Base-by-base conservation (phyloP, 92 coral and sea anemone genomes). In the Anthopleura xanthogrammica region DNA sequence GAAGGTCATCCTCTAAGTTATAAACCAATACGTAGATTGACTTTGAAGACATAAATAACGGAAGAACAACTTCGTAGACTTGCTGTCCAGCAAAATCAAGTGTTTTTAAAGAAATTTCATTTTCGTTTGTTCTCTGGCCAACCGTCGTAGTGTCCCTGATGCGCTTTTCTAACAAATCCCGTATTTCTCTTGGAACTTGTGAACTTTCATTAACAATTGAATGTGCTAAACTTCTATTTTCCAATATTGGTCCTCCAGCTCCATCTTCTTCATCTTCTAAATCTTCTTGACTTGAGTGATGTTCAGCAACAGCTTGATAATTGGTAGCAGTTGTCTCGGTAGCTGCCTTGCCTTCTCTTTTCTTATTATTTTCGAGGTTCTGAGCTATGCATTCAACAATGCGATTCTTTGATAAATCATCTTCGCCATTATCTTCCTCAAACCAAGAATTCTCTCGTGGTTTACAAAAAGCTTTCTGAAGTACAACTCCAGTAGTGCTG, bases 81-180 rank as follows among this genome's bases (percentile, higher is more conserved):
- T 89, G 86, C 77, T 92, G 94, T 4, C 96, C 96, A 24, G 92
- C 96, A 52, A 92, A 87, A 55, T 92, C 96, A 90, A 92, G 82
- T 16, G 87, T 79, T 70, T 20, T 84, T 1, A 54, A 54, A 13
- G 58, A 54, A 54, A 54, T 54, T 71, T 52, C 85, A 70, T 3
- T 42, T 41, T 62, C 74, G 68, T 22, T 71, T 55, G 52, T 36
- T 23, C 40, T 77, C 56, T 42, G 58, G 16, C 11, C 58, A 2
- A 11, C 54, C 7, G 0, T 54, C 58, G 7, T 54, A 54, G 58
- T 78, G 65, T 77, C 58, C 13, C 60, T 68, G 12, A 77, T 68
- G 24, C 77, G 12, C 43, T 39, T 71, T 36, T 75, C 88, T 54
- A 12, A 54, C 14, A 54, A 54, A 54, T 54, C 14, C 9, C 2